A percentile compares a stretch with the other conserved stretches of the same genome.
These are phyloP conservation scores for Cerastis rubricosa DNA, from an alignment of 2,888 invertebrate genomes.

Conservation along the genomic window DNA sequence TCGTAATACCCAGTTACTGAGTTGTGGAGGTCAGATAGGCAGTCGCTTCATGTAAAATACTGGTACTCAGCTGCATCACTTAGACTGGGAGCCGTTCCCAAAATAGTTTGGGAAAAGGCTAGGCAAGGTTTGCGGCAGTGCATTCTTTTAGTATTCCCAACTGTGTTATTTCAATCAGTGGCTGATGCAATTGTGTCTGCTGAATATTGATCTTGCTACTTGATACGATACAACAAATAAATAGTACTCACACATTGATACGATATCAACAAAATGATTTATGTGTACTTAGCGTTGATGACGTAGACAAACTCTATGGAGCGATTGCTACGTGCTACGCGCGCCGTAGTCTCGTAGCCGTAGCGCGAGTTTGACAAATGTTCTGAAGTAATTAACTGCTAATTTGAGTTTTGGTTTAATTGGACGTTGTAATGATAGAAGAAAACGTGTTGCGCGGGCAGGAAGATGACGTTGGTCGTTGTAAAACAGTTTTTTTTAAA, in stretches of 20 bases:
- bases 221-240: background rate
- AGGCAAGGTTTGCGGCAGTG: too few relatives aligned
- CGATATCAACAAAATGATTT: background rate
- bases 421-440: too few relatives aligned
- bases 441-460: too few relatives aligned
- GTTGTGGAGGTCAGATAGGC: too few relatives aligned
- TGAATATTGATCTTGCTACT: background rate
- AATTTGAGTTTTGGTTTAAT: too few relatives aligned
- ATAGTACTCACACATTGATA: background rate
- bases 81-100: too few relatives aligned
- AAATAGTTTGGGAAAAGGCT: too few relatives aligned
- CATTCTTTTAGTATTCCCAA: background rate
- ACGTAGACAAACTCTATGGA: background rate
- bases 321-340: slow-evolving; percentile 14
- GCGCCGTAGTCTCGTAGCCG: slow-evolving; percentile 8
- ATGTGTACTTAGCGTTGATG: background rate
- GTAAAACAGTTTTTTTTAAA: too few relatives aligned
- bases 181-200: background rate
- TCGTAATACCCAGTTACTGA: too few relatives aligned
- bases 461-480: too few relatives aligned
- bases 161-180: background rate
- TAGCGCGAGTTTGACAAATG: background rate
- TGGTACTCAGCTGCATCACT: too few relatives aligned
- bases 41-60: too few relatives aligned
- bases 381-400: background rate